Conservation (phyloP, 2,113 vertebrate species). For the Ochotona curzoniae region DNA sequence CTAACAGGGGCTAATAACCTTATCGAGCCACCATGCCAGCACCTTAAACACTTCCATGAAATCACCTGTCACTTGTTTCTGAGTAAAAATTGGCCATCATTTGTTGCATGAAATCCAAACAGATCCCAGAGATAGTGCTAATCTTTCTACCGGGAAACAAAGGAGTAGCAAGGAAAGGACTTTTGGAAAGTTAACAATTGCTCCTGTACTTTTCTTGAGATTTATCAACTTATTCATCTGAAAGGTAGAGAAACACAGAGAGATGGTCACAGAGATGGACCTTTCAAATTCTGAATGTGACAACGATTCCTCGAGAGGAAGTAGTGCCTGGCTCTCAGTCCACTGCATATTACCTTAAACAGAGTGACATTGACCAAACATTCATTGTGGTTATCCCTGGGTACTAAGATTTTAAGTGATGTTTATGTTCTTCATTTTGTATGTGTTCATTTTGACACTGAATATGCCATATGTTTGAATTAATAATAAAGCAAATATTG, state of each 20-base stretch:
- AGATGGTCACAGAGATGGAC: neutral
- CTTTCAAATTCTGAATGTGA: neutral
- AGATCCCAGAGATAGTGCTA: neutral
- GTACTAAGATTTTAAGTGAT: neutral
- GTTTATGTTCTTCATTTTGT: neutral
- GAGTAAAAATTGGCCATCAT: neutral
- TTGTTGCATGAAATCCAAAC: neutral
- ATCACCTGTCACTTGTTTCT: neutral
- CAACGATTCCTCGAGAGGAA: neutral
- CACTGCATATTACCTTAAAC: conserved; percentile 32
- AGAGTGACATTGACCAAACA: neutral
- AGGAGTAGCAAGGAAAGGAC: neutral
- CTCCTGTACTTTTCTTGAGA: neutral
- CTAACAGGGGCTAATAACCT: too few species aligned
- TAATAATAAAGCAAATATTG: neutral
- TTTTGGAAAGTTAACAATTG: neutral
- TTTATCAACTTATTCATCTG: neutral
- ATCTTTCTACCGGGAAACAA: neutral
- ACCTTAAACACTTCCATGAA: neutral
- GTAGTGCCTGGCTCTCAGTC: neutral
- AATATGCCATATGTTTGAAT: neutral
- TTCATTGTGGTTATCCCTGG: neutral
- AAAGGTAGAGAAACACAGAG: too few species aligned
- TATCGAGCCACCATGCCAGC: too few species aligned
- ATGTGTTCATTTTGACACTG: neutral